phyloP scores from a whole-genome alignment of 2,888 invertebrate species.

The Rosalia funebris region DNA sequence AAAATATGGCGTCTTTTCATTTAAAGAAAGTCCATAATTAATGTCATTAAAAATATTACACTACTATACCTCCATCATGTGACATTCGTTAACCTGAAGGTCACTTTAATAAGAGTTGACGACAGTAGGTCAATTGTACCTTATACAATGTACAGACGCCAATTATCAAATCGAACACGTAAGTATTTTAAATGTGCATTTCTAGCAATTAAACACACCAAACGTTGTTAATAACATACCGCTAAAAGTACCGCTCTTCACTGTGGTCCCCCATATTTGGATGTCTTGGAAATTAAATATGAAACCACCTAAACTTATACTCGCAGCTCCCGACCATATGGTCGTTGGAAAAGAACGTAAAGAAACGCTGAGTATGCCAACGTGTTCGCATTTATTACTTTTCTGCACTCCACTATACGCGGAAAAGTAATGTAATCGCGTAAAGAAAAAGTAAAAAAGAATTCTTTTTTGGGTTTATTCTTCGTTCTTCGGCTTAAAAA shows the following conservation, averaged over 20 bases:
- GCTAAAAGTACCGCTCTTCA: slow-evolving; percentile 5
- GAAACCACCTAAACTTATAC: background rate
- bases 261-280: slow-evolving; percentile 13
- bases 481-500: too few species aligned
- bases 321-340: slow-evolving; percentile 19
- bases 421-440: too few species aligned
- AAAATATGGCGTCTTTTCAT: too few species aligned
- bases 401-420: too few species aligned
- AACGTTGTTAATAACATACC: background rate
- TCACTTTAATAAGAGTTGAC: slow-evolving; percentile 2
- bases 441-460: too few species aligned
- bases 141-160: slow-evolving; percentile 2
- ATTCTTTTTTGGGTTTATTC: too few species aligned
- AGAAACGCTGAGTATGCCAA: background rate
- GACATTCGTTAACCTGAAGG: slow-evolving; percentile 3
- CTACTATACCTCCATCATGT: background rate
- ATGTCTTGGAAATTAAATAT: slow-evolving; percentile 5
- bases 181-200: background rate
- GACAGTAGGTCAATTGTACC: slow-evolving; percentile 18
- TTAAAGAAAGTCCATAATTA: too few species aligned
- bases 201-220: slow-evolving; percentile 2
- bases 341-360: too few species aligned
- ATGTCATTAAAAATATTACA: too few species aligned
- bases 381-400: background rate
- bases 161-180: slow-evolving; percentile 3